phyloP scores from a whole-genome alignment of 1,140 invertebrate genomes.

The Hydropsyche tenuis region DNA sequence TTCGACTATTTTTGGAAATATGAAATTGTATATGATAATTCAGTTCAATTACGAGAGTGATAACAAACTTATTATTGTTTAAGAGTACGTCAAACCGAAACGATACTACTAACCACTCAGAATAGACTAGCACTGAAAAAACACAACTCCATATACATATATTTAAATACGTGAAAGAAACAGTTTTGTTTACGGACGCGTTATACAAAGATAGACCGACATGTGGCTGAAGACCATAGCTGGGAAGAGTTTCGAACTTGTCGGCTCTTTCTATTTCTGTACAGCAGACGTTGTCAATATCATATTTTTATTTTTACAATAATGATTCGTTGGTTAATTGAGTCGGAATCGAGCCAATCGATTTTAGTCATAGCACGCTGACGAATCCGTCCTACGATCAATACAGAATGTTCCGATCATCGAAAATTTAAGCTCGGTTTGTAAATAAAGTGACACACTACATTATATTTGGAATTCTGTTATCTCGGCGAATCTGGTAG shows the following conservation, averaged over 20 bases:
- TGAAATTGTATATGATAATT: too few relatives aligned
- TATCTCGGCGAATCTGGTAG: conserved; percentile 40
- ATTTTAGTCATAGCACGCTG: neutral
- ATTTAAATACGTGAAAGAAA: neutral
- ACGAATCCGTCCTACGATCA: too few relatives aligned
- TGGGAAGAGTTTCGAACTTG: neutral
- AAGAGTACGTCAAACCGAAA: too few relatives aligned
- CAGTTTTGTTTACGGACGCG: conserved; percentile 4
- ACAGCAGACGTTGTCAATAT: neutral
- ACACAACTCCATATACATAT: conserved; percentile 8
- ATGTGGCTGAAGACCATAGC: conserved; percentile 20
- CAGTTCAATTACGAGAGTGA: too few relatives aligned
- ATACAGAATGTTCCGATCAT: neutral
- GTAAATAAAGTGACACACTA: conserved; percentile 33
- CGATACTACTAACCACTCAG: too few relatives aligned
- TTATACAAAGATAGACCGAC: neutral
- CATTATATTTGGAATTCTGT: neutral
- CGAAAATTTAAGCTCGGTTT: neutral
- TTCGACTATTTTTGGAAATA: too few relatives aligned
- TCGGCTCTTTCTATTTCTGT: conserved; percentile 4
- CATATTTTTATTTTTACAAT: neutral
- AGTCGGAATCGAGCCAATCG: neutral
- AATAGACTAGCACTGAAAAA: neutral
- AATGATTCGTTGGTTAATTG: neutral
- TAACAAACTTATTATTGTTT: too few relatives aligned